Conservation (phyloP, 2,888 invertebrate species). For the Stramonita haemastoma region DNA sequence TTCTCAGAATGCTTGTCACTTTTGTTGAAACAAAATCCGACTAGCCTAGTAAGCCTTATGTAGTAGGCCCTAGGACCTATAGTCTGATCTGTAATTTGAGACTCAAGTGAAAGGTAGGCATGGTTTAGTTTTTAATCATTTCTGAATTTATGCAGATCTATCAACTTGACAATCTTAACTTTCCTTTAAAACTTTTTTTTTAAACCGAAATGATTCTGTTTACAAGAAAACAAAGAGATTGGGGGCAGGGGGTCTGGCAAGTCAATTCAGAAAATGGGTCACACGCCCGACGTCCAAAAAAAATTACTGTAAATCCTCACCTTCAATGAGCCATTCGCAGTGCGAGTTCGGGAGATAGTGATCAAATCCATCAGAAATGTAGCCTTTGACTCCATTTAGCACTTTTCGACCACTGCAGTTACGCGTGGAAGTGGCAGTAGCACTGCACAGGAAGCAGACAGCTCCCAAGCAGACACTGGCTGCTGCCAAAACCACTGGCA, state of each 20-base stretch:
- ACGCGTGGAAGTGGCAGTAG: conserved; percentile 27
- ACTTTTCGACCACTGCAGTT: conserved; percentile 61
- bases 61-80: too few relatives aligned
- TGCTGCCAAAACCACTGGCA: conserved; percentile 40
- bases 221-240: not conserved
- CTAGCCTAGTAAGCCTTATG: too few relatives aligned
- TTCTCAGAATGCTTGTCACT: too few relatives aligned
- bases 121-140: too few relatives aligned
- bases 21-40: too few relatives aligned
- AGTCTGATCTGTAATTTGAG: too few relatives aligned
- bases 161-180: too few relatives aligned
- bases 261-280: not conserved
- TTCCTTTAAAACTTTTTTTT: too few relatives aligned
- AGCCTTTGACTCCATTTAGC: conserved; percentile 82
- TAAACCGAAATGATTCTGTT: too few relatives aligned
- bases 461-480: conserved; percentile 38
- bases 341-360: conserved; percentile 95
- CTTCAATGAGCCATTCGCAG: conserved; percentile 97
- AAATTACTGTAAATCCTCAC: conserved; percentile 76
- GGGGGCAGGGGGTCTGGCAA: not conserved
- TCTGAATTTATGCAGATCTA: too few relatives aligned
- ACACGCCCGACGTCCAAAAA: not conserved
- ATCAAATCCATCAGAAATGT: conserved; percentile 92
- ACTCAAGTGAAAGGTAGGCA: too few relatives aligned
- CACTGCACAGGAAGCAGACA: conserved; percentile 29